Evolutionary conservation across 2,888 invertebrate species (phyloP), one percentile per base, ranked within the genome.

Genomic region (Campaea margaritaria): DNA sequence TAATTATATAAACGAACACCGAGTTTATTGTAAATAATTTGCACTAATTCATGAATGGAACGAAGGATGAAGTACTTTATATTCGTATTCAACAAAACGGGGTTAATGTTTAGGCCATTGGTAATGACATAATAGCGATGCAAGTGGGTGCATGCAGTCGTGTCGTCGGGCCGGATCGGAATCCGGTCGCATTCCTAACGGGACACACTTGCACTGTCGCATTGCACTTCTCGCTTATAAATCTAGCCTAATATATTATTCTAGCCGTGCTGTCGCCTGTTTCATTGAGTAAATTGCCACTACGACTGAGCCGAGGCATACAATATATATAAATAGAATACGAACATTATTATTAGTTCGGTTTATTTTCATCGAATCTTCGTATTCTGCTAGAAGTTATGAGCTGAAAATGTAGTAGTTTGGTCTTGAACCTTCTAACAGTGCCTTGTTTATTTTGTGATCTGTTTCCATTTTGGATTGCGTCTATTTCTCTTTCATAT

Each of bases 121-220:
- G 79, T 82, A 86, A 85, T 90, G 87, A 89, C 83, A 86, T 88
- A 88, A 89, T 81, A 78, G 74, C 76, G 62, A 77, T 82, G 81
- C 76, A 79, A 85, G 83, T 85, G 75, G 82, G 82, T 80, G 80
- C 85, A 81, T 78, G 82, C 78, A 74, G 79, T 74, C 73, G 74
- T 74, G 79, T 69, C 68, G 76, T 75, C 74, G 70, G 74, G 73
- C 76, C 74, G 76, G 76, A 74, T 78, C 65, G 86, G 85, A 89
- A 87, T 89, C 88, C 85, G 85, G 87, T 85, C 83, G 76, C 87
- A 87, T 88, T 85, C 86, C 86, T 87, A 88, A 85, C 87, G 83
- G 86, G 76, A 76, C 75, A 80, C 83, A 83, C 81, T 84, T 82
- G 85, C 83, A 81, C 83, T 82, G 81, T 77, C 80, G 79, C 75